These are phyloP conservation scores for Cepaea nemoralis DNA, from an alignment of 1,140 invertebrate species.

Conservation along the genomic window DNA sequence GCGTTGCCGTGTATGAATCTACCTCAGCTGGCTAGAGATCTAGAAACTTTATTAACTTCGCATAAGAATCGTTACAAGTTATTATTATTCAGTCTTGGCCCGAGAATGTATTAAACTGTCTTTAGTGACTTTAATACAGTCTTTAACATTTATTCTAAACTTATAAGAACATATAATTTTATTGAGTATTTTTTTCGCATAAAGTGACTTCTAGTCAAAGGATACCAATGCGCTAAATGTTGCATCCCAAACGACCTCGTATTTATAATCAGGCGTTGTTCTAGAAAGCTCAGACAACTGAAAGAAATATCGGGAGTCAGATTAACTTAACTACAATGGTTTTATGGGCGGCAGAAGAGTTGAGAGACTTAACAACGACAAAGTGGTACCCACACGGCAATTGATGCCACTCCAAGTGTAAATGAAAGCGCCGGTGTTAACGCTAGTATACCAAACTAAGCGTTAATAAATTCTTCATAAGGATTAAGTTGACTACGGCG, in stretches of 20 bases:
- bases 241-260: not conserved
- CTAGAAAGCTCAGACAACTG: not conserved
- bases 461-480: not conserved
- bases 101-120: not conserved
- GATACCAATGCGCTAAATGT: not conserved
- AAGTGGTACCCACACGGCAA: not conserved
- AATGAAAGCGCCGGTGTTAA: too few relatives aligned
- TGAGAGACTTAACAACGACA: not conserved
- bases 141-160: not conserved
- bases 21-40: not conserved
- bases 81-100: not conserved
- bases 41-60: not conserved
- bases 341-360: not conserved
- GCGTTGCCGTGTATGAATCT: not conserved
- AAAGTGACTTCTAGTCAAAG: not conserved
- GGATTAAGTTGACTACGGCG: not conserved
- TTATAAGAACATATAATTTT: too few relatives aligned
- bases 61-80: not conserved
- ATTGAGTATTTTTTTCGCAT: not conserved
- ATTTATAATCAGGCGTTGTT: not conserved
- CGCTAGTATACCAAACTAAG: not conserved
- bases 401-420: not conserved
- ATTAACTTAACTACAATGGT: constrained; percentile 8
- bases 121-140: not conserved
- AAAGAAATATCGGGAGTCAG: not conserved